Conservation (phyloP, 2,113 vertebrate genomes). For the Paraplagusia blochii region DNA sequence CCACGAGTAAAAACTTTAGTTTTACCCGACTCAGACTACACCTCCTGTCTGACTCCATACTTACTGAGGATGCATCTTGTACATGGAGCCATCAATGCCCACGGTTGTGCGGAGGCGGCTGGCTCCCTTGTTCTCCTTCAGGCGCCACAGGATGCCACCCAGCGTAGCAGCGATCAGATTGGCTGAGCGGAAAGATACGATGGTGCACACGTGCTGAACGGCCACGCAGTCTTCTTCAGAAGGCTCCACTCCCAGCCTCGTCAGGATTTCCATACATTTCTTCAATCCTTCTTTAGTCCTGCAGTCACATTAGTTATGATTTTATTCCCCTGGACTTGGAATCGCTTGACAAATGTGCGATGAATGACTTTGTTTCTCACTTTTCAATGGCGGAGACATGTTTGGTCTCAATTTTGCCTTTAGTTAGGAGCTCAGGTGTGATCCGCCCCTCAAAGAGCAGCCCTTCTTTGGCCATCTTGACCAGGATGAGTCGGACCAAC, state of each 20-base stretch:
- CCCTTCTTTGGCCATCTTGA: conserved; percentile 97
- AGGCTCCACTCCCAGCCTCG: conserved; percentile 89
- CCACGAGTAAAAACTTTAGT: no score
- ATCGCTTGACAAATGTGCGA: no score
- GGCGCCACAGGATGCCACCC: conserved; percentile 85
- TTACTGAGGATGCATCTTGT: conserved; percentile 99
- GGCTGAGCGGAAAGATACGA: conserved; percentile 93
- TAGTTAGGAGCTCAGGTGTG: conserved; percentile 93
- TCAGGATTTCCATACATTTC: conserved; percentile 93
- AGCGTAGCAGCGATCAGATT: conserved; percentile 88
- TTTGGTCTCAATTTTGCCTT: conserved; percentile 91
- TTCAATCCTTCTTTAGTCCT: conserved; percentile 95
- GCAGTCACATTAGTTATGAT: neutral
- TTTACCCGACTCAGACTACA: no score
- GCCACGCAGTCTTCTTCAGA: conserved; percentile 91
- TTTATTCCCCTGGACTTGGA: no score
- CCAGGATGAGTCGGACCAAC: conserved; percentile 93
- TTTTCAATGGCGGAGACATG: conserved; percentile 94
- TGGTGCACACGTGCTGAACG: conserved; percentile 93
- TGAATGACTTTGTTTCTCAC: conserved; percentile 75
- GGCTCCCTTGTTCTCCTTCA: conserved; percentile 88
- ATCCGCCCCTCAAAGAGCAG: conserved; percentile 93
- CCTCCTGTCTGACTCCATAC: conserved; percentile 45
- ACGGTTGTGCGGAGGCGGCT: conserved; percentile 92
- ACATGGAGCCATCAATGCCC: conserved; percentile 95